These are phyloP conservation scores for Agrotis clavis DNA, from an alignment of 2,888 invertebrate species.

Conservation along the genomic window DNA sequence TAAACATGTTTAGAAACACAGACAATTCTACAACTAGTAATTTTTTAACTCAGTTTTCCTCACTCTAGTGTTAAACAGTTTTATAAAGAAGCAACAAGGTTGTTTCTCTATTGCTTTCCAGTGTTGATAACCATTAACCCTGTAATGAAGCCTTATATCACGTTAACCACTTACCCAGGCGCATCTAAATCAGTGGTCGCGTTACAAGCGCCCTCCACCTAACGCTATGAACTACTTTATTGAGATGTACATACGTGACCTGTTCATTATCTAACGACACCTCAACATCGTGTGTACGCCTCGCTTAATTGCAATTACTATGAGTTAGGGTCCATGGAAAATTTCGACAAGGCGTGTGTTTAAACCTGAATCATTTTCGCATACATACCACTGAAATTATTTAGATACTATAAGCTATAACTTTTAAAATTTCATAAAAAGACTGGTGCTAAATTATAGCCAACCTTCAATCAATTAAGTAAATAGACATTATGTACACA, in stretches of 20 bases:
- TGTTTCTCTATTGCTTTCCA: not conserved
- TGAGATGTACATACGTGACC: not conserved
- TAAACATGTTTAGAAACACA: no score
- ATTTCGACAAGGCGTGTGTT: slow-evolving; percentile 23
- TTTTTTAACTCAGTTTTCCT: no score
- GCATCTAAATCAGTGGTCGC: slow-evolving; percentile 22
- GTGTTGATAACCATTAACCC: slow-evolving; percentile 1
- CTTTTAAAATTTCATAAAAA: no score
- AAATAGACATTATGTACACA: no score
- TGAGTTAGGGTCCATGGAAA: slow-evolving; percentile 34
- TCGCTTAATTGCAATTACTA: slow-evolving; percentile 50
- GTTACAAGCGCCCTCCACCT: not conserved
- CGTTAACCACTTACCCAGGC: slow-evolving; percentile 2
- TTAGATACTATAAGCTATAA: no score
- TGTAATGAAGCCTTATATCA: slow-evolving; percentile 4
- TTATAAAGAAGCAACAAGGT: not conserved
- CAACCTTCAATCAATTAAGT: no score
- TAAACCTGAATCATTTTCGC: slow-evolving; percentile 23
- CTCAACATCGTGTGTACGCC: slow-evolving; percentile 23
- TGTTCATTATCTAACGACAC: slow-evolving; percentile 39
- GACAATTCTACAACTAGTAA: no score
- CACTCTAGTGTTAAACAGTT: not conserved
- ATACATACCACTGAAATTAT: no score
- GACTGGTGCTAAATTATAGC: no score
- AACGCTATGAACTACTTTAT: not conserved